These are phyloP conservation scores for Sminthurides aquaticus DNA, from an alignment of 2,888 invertebrate species.

Conservation along the genomic window DNA sequence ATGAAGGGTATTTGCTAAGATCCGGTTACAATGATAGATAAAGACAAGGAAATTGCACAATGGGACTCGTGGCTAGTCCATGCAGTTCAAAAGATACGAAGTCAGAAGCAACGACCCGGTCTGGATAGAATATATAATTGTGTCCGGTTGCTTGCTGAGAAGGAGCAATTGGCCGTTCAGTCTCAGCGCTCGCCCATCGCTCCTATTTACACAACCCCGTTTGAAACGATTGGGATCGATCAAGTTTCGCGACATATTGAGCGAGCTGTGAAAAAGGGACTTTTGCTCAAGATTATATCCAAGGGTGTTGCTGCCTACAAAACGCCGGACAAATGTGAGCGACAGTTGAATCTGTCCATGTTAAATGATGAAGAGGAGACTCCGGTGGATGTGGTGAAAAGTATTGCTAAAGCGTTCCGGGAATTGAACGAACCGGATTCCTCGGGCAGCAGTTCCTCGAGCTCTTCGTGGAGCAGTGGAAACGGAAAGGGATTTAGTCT, in stretches of 20 bases:
- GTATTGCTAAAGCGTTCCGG: slow-evolving; percentile 36
- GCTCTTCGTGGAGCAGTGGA: background rate
- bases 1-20: background rate
- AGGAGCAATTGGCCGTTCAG: slow-evolving; percentile 38
- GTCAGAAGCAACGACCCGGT: slow-evolving; percentile 42
- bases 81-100: slow-evolving; percentile 41
- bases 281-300: slow-evolving; percentile 33
- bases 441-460: slow-evolving; percentile 22
- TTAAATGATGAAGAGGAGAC: slow-evolving; percentile 6
- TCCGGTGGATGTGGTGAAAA: slow-evolving; percentile 29
- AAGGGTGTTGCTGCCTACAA: slow-evolving; percentile 41
- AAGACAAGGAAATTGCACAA: slow-evolving; percentile 40
- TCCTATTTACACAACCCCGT: slow-evolving; percentile 37
- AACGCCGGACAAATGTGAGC: slow-evolving; percentile 38
- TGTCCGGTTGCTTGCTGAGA: slow-evolving; percentile 42
- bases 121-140: slow-evolving; percentile 42
- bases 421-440: slow-evolving; percentile 40
- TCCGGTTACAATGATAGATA: slow-evolving; percentile 30
- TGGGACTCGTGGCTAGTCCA: slow-evolving; percentile 42
- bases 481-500: slow-evolving; percentile 32
- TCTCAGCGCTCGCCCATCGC: slow-evolving; percentile 39
- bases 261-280: slow-evolving; percentile 37
- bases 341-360: slow-evolving; percentile 30
- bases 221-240: slow-evolving; percentile 38
- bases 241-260: slow-evolving; percentile 42